Evolutionary conservation across 2,888 invertebrate species (phyloP).

Genomic region (Ophion obscuratus): DNA sequence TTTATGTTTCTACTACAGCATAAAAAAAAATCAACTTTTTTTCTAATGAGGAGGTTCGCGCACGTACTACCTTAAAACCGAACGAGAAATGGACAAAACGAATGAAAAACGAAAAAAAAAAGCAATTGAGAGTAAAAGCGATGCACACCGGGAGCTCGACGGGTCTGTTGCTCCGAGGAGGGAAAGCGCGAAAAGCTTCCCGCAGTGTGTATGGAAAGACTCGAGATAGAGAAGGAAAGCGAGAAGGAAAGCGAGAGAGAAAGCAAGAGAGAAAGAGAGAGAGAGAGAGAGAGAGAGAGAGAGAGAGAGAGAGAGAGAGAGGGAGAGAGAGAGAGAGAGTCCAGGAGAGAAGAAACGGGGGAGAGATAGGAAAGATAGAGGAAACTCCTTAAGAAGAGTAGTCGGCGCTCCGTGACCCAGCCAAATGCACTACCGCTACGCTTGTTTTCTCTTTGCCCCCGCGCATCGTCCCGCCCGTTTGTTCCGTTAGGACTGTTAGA

Average conservation of each 20-base stretch:
- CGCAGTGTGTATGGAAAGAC: slow-evolving; percentile 35
- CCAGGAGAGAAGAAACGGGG: slow-evolving; percentile 53
- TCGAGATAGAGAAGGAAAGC: slow-evolving; percentile 4
- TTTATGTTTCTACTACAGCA: no score
- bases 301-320: slow-evolving; percentile 77
- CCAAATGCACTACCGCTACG: slow-evolving; percentile 78
- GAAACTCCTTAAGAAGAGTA: slow-evolving; percentile 80
- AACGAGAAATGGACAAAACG: slow-evolving; percentile 45
- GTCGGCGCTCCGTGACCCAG: slow-evolving; percentile 80
- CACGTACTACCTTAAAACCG: no score
- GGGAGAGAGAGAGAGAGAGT: slow-evolving; percentile 63
- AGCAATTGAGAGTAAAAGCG: slow-evolving; percentile 50
- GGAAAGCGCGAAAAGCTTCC: slow-evolving; percentile 50
- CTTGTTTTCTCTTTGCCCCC: slow-evolving; percentile 59
- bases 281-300: slow-evolving; percentile 11
- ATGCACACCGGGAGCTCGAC: slow-evolving; percentile 30
- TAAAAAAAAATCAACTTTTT: no score
- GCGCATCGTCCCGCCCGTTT: slow-evolving; percentile 40
- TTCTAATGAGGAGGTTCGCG: no score
- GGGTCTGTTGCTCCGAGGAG: slow-evolving; percentile 60
- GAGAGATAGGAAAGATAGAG: slow-evolving; percentile 78
- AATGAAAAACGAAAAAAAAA: slow-evolving; percentile 29
- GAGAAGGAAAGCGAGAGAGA: slow-evolving; percentile 71
- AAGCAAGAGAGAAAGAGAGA: slow-evolving; percentile 75
- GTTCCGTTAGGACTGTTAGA: slow-evolving; percentile 37